Conservation (phyloP, 2,888 invertebrate species). For the Helleia helle region DNA sequence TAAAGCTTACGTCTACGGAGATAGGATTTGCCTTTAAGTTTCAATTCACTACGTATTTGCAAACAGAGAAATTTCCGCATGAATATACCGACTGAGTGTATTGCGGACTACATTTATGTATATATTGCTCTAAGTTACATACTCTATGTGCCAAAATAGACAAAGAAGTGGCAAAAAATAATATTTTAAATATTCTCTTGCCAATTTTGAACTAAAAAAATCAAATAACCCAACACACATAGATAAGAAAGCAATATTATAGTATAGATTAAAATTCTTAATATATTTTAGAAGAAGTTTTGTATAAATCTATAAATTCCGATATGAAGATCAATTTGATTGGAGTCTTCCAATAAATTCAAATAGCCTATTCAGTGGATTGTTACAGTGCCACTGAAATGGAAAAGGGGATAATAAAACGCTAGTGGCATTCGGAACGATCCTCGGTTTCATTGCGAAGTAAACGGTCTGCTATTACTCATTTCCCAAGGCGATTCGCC, state of each 20-base stretch:
- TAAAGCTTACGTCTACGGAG: neutral
- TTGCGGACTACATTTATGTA: neutral
- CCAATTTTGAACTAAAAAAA: neutral
- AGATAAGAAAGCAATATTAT: neutral
- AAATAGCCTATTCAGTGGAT: slow-evolving; percentile 8
- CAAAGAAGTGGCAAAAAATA: neutral
- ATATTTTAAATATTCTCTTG: neutral
- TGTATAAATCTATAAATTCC: neutral
- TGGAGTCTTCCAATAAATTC: slow-evolving; percentile 9
- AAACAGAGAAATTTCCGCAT: neutral
- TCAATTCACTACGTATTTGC: slow-evolving; percentile 2
- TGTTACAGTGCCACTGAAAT: slow-evolving; percentile 2
- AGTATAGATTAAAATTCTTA: neutral
- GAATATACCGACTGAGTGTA: neutral
- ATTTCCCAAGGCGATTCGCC: neutral
- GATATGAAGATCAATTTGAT: slow-evolving; percentile 3
- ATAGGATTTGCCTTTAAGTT: slow-evolving; percentile 4
- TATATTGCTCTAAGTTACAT: neutral
- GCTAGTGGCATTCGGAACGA: slow-evolving; percentile 7
- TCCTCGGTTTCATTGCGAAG: slow-evolving; percentile 6
- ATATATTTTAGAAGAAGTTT: neutral
- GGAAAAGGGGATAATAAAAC: slow-evolving; percentile 4
- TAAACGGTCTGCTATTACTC: slow-evolving; percentile 5
- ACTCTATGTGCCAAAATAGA: slow-evolving; percentile 3
- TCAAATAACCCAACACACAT: neutral